Evolutionary conservation across 2,113 vertebrate species (phyloP).

Genomic region (Callospermophilus lateralis): DNA sequence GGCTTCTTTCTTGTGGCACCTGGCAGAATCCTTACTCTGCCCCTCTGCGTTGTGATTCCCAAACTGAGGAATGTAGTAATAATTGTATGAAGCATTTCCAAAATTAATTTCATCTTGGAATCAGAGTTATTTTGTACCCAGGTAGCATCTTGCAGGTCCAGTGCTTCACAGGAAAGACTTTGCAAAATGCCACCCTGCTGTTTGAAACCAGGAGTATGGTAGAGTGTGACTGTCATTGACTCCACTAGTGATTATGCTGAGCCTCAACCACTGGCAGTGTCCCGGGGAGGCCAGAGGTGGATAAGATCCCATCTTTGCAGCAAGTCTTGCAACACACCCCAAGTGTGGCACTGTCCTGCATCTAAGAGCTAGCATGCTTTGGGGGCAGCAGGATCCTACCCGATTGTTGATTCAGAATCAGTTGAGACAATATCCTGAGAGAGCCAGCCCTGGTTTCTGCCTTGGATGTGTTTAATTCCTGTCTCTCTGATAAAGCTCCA

Average conservation of each 20-base stretch:
- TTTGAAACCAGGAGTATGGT: background rate
- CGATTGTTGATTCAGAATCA: background rate
- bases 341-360: background rate
- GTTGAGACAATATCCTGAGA: background rate
- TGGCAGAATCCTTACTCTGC: background rate
- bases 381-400: background rate
- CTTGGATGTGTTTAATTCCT: background rate
- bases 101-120: background rate
- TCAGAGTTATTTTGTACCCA: background rate
- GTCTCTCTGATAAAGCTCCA: background rate
- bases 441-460: background rate
- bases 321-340: background rate
- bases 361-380: background rate
- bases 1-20: background rate
- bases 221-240: background rate
- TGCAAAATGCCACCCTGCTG: background rate
- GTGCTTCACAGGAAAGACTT: background rate
- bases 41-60: background rate
- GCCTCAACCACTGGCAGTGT: rapidly evolving
- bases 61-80: background rate
- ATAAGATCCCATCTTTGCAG: background rate
- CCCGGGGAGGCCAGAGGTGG: background rate
- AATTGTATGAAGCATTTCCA: background rate
- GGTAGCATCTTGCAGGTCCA: background rate
- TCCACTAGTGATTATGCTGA: background rate